phyloP scores from a whole-genome alignment of 92 coral and sea anemone genomes.

The Zoanthus gigantus region DNA sequence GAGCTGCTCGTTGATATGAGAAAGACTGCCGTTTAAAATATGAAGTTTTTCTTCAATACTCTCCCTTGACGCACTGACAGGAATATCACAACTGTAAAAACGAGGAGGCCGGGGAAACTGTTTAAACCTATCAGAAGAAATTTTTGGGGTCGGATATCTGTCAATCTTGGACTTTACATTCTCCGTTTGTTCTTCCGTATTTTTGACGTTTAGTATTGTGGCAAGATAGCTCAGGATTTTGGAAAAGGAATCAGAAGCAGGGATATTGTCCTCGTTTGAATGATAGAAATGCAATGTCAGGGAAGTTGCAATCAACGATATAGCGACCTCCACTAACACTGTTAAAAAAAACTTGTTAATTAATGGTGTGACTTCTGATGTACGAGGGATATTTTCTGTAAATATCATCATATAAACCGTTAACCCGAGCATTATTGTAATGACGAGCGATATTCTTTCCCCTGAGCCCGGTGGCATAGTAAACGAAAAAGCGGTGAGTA shows the following conservation, averaged over 20 bases:
- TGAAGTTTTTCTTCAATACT: conserved; percentile 67
- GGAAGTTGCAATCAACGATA: conserved; percentile 84
- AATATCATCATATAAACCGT: conserved; percentile 97
- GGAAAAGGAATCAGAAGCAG: conserved; percentile 67
- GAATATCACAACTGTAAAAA: conserved; percentile 32
- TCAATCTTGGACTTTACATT: not conserved
- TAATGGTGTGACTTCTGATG: conserved; percentile 85
- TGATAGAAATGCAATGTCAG: conserved; percentile 83
- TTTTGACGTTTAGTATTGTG: conserved; percentile 59
- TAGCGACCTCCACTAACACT: conserved; percentile 79
- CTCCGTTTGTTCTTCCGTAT: not conserved
- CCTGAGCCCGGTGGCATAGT: conserved; percentile 93
- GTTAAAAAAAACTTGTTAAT: conserved; percentile 89
- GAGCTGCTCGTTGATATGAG: conserved; percentile 56
- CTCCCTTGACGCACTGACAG: conserved; percentile 37
- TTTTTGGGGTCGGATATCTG: not conserved
- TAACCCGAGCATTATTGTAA: conserved; percentile 86
- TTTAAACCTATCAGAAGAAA: conserved; percentile 7
- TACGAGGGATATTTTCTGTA: conserved; percentile 90
- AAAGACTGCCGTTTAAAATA: conserved; percentile 65
- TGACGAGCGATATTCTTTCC: conserved; percentile 89
- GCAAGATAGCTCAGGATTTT: conserved; percentile 72
- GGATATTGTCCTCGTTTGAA: conserved; percentile 73
- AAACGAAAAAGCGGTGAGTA: conserved; percentile 83
- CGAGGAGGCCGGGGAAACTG: conserved; percentile 48